A percentile compares a stretch with the other conserved stretches of the same genome.
Conservation (phyloP, 2,888 invertebrate species). For the Ichneumon xanthorius region DNA sequence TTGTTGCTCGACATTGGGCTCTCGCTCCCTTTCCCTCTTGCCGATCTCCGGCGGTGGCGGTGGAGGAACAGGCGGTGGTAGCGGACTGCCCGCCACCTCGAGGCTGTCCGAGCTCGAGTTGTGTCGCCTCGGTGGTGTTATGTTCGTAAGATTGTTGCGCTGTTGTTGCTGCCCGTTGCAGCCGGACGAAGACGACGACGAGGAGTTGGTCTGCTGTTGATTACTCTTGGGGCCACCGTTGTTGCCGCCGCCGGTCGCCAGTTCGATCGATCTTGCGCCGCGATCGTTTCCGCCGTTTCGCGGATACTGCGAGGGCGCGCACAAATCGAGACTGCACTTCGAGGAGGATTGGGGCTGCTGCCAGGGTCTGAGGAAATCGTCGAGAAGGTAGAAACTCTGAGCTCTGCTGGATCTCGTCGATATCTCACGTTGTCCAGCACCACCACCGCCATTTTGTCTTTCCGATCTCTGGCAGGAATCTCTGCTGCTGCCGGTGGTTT, state of each 20-base stretch:
- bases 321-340: slow-evolving; percentile 81
- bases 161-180: slow-evolving; percentile 60
- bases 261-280: slow-evolving; percentile 69
- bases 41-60: slow-evolving; percentile 84
- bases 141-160: slow-evolving; percentile 75
- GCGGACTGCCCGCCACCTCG: slow-evolving; percentile 83
- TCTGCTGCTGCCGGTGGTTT: slow-evolving; percentile 39
- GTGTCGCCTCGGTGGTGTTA: slow-evolving; percentile 82
- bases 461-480: slow-evolving; percentile 55
- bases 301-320: slow-evolving; percentile 80
- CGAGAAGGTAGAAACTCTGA: slow-evolving; percentile 85
- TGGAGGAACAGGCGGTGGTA: slow-evolving; percentile 85
- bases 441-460: slow-evolving; percentile 59
- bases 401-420: slow-evolving; percentile 82
- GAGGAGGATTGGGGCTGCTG: slow-evolving; percentile 68
- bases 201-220: slow-evolving; percentile 57
- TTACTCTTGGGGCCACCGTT: slow-evolving; percentile 40
- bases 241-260: slow-evolving; percentile 43
- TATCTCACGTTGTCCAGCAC: slow-evolving; percentile 68
- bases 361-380: slow-evolving; percentile 84
- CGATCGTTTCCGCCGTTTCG: slow-evolving; percentile 69
- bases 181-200: slow-evolving; percentile 51
- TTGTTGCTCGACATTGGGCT: slow-evolving; percentile 71
- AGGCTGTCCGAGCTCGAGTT: slow-evolving; percentile 84
- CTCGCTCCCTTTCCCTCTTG: slow-evolving; percentile 74